Evolutionary conservation across 1,140 invertebrate genomes (phyloP).

Genomic region (Listronotus oregonensis): DNA sequence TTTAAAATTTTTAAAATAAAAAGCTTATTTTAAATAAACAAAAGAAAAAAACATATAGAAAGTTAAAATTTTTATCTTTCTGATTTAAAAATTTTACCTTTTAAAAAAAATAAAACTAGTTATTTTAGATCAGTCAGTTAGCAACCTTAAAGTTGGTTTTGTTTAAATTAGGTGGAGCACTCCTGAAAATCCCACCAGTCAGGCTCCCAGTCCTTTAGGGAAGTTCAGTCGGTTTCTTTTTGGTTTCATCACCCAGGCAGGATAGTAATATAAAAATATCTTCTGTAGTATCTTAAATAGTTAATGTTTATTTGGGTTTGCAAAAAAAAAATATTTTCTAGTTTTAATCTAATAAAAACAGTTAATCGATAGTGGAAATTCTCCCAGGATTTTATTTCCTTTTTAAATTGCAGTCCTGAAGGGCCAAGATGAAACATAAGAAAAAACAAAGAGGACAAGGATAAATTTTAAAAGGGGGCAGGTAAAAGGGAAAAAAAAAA

Average conservation of each 20-base stretch:
- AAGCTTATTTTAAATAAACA: too few species aligned
- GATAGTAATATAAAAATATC: constrained; percentile 58
- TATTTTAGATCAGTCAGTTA: too few species aligned
- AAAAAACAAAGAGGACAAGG: constrained; percentile 69
- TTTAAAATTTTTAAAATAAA: too few species aligned
- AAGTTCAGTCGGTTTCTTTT: constrained; percentile 60
- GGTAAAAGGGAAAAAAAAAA: constrained; percentile 41
- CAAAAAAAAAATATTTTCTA: too few species aligned
- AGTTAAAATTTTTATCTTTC: too few species aligned
- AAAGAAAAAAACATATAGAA: too few species aligned
- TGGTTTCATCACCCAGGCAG: constrained; percentile 59
- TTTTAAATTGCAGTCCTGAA: constrained; percentile 60
- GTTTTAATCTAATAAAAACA: too few species aligned
- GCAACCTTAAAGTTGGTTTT: too few species aligned
- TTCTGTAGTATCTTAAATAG: too few species aligned
- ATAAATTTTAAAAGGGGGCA: constrained; percentile 60
- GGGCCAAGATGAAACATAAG: constrained; percentile 79
- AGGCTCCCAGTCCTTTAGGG: constrained; percentile 55
- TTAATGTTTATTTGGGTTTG: neutral
- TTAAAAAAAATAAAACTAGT: too few species aligned
- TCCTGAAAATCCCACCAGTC: constrained; percentile 38
- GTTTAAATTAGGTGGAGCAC: constrained; percentile 49
- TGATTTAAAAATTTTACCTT: too few species aligned
- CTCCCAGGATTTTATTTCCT: constrained; percentile 57
- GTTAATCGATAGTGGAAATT: constrained; percentile 43